A percentile compares a stretch with the other conserved stretches of the same genome.
Evolutionary conservation across 92 coral and sea anemone genomes (phyloP).

Genomic region (Palythoa heliodiscus): DNA sequence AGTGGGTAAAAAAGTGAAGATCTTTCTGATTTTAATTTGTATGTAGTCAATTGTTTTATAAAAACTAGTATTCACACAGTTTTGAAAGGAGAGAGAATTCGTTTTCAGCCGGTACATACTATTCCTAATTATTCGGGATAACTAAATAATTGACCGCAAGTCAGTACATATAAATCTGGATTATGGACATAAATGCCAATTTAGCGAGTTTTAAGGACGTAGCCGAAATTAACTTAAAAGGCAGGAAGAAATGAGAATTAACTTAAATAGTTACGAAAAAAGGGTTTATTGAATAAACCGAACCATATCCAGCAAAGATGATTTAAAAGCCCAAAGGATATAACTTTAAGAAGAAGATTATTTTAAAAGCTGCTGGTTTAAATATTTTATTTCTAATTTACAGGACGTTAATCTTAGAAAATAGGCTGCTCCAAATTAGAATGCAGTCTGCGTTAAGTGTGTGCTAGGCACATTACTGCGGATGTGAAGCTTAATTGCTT

Average conservation of each 20-base stretch:
- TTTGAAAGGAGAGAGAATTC: background rate
- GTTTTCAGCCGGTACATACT: background rate
- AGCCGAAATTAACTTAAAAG: background rate
- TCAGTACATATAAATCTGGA: background rate
- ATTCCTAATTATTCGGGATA: background rate
- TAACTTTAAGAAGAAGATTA: background rate
- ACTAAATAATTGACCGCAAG: background rate
- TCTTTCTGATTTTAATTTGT: background rate
- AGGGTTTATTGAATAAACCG: background rate
- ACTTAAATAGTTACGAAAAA: background rate
- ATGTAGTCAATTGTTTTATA: background rate
- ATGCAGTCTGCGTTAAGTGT: background rate
- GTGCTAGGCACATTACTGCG: constrained; percentile 17
- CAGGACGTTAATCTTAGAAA: constrained; percentile 20
- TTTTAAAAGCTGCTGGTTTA: constrained; percentile 11
- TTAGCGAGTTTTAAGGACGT: background rate
- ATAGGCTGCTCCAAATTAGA: constrained; percentile 10
- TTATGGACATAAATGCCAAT: background rate
- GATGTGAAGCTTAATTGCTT: constrained; percentile 37
- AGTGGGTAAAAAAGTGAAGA: background rate
- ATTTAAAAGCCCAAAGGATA: background rate
- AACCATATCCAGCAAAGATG: background rate
- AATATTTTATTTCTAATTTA: background rate
- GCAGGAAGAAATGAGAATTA: background rate
- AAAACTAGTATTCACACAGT: background rate